Percentiles rank a stretch among this genome's conserved stretches.
phyloP scores from a whole-genome alignment of 2,888 invertebrate genomes.

The Eulithis prunata region DNA sequence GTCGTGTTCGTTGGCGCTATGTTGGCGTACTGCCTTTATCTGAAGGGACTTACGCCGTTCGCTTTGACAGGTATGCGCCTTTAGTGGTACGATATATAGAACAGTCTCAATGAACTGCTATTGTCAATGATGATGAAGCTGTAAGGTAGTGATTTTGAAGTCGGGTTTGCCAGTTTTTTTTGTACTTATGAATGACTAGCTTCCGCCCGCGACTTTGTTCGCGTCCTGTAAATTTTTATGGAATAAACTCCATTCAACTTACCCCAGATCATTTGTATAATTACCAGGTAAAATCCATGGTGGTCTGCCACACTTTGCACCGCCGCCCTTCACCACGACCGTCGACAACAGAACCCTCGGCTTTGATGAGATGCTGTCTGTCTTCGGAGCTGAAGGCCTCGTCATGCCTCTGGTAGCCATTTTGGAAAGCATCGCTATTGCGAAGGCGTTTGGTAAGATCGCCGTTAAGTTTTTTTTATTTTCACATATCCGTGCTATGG shows the following conservation, averaged over 20 bases:
- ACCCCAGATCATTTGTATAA: too few relatives aligned
- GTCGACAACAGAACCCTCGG: constrained; percentile 81
- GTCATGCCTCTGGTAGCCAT: constrained; percentile 90
- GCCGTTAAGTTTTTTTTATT: too few relatives aligned
- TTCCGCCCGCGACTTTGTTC: too few relatives aligned
- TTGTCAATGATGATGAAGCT: too few relatives aligned
- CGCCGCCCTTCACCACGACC: constrained; percentile 87
- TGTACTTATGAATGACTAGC: not conserved
- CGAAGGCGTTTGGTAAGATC: constrained; percentile 89
- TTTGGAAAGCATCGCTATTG: constrained; percentile 89
- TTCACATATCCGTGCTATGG: too few relatives aligned
- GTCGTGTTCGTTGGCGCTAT: constrained; percentile 88
- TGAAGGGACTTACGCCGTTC: constrained; percentile 85
- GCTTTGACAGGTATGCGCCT: constrained; percentile 84
- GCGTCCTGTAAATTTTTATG: too few relatives aligned
- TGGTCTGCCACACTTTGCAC: constrained; percentile 88
- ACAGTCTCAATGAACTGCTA: too few relatives aligned
- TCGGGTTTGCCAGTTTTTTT: too few relatives aligned
- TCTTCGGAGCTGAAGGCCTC: constrained; percentile 85
- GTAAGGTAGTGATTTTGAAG: not conserved
- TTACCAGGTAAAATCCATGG: constrained; percentile 84
- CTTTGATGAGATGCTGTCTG: constrained; percentile 86
- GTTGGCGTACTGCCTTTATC: constrained; percentile 79
- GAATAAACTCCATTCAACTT: too few relatives aligned
- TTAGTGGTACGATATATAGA: constrained; percentile 2